phyloP scores from a whole-genome alignment of 2,797 vertebrate species.

The Luscinia luscinia region DNA sequence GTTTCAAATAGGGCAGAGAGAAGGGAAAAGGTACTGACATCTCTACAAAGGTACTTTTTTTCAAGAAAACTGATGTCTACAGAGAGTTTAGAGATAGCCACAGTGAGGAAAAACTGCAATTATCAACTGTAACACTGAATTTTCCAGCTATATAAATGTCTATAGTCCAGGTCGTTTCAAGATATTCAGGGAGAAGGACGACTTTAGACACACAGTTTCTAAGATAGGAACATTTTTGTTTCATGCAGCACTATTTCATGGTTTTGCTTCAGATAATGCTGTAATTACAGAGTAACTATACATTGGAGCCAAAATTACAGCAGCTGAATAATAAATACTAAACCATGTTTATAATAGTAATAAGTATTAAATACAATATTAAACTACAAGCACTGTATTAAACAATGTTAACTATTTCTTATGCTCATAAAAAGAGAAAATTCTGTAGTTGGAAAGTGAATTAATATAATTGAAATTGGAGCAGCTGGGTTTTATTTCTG shows the following conservation, averaged over 20 bases:
- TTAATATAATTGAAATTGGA: neutral
- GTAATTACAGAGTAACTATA: conserved; percentile 14
- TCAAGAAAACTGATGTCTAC: neutral
- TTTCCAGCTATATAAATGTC: neutral
- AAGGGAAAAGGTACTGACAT: neutral
- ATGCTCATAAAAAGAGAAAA: neutral
- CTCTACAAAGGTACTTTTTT: neutral
- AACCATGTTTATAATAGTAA: neutral
- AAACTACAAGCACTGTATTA: neutral
- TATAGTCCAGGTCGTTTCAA: neutral
- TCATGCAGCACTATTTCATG: neutral
- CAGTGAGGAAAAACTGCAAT: neutral
- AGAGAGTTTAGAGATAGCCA: neutral
- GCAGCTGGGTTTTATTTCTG: neutral
- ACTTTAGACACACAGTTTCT: neutral
- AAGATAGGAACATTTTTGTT: neutral
- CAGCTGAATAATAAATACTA: neutral
- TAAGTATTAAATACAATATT: neutral
- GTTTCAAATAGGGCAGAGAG: neutral
- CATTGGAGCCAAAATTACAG: neutral
- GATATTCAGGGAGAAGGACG: neutral
- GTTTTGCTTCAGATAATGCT: neutral
- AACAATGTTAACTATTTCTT: neutral
- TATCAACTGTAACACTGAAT: neutral
- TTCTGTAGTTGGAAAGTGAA: neutral